Conservation (phyloP, 1,140 invertebrate species). For the Brachionus sp. region DNA sequence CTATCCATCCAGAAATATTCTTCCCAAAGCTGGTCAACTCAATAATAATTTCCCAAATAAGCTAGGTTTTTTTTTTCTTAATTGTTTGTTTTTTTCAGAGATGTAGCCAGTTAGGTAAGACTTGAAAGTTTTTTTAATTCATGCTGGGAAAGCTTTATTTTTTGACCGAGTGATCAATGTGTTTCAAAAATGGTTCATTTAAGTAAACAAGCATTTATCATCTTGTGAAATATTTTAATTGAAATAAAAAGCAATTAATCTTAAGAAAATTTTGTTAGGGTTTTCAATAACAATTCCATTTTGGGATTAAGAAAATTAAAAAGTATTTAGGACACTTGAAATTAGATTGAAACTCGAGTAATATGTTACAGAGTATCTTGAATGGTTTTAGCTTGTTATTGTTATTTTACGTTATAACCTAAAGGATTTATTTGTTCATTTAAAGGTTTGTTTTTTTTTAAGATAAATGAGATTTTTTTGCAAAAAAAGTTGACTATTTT, state of each 20-base stretch:
- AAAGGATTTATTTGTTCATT: conserved; percentile 10
- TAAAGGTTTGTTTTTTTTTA: conserved; percentile 15
- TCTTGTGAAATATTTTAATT: conserved; percentile 14
- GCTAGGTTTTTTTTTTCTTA: background rate
- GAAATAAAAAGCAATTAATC: conserved; percentile 36
- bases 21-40: background rate
- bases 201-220: conserved; percentile 1
- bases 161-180: background rate
- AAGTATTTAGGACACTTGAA: conserved; percentile 39
- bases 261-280: conserved; percentile 15
- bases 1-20: background rate
- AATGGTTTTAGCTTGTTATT: conserved; percentile 32
- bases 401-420: conserved; percentile 10
- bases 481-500: background rate
- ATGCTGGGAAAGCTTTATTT: background rate
- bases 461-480: conserved; percentile 7
- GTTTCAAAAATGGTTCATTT: background rate
- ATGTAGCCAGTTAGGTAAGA: background rate
- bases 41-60: background rate
- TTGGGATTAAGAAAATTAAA: conserved; percentile 41
- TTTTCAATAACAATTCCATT: conserved; percentile 39
- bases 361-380: conserved; percentile 8
- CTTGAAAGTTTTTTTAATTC: background rate
- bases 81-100: background rate
- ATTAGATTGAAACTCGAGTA: conserved; percentile 1